These are phyloP conservation scores for Aldrovandia affinis DNA, from an alignment of 2,797 vertebrate genomes.

Conservation along the genomic window DNA sequence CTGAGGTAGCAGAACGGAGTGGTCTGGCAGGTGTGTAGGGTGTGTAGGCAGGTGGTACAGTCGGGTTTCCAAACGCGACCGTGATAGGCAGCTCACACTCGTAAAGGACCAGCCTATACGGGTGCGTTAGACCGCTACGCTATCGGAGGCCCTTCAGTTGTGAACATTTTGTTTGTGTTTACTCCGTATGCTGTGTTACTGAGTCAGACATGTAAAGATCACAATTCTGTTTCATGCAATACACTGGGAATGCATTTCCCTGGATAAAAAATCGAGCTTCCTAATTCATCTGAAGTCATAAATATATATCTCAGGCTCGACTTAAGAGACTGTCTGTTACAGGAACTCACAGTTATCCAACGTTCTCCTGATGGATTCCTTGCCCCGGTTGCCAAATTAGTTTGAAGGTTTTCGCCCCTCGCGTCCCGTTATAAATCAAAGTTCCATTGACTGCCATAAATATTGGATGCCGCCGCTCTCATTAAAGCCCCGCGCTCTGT, in stretches of 20 bases:
- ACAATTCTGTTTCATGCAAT: background rate
- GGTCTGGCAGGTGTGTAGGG: too few relatives aligned
- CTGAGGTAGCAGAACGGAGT: too few relatives aligned
- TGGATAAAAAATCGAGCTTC: background rate
- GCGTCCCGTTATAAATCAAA: background rate
- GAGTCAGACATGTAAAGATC: background rate
- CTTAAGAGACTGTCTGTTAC: background rate
- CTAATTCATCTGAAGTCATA: background rate
- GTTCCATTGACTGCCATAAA: background rate
- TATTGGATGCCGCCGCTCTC: background rate
- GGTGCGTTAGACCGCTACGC: too few relatives aligned
- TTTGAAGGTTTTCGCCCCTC: too few relatives aligned
- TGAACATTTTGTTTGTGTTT: background rate
- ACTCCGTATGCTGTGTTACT: background rate
- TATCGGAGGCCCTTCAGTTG: too few relatives aligned
- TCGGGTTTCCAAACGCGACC: too few relatives aligned
- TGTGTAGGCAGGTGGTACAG: too few relatives aligned
- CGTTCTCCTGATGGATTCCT: background rate
- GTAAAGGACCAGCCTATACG: too few relatives aligned
- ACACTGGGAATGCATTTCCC: background rate
- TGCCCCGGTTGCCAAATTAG: background rate
- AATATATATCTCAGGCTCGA: background rate
- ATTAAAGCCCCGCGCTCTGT: background rate
- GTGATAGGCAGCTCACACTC: too few relatives aligned
- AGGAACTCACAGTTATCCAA: background rate